Conservation (phyloP, 2,113 vertebrate species). For the Amblyornis subalaris region DNA sequence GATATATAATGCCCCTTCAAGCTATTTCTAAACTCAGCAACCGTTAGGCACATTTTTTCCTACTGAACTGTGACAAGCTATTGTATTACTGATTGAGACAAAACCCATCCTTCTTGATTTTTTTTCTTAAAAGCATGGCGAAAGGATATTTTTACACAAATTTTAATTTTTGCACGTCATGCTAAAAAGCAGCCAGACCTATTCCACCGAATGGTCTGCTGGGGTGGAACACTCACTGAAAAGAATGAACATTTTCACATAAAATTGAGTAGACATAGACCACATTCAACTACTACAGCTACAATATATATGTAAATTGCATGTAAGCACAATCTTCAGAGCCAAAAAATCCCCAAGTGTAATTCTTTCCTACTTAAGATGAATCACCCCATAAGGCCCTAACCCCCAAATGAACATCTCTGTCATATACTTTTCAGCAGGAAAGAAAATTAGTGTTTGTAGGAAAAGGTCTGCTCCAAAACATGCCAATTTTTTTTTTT, state of each 20-base stretch:
- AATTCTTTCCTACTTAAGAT: neutral
- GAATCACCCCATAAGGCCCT: fast-evolving
- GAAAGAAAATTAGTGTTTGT: neutral
- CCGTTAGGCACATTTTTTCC: neutral
- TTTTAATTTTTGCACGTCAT: neutral
- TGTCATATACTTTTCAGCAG: neutral
- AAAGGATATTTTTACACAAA: neutral
- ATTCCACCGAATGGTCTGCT: neutral
- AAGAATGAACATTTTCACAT: neutral
- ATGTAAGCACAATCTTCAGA: neutral
- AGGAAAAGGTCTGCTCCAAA: neutral
- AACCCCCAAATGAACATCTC: neutral
- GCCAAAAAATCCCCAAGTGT: neutral
- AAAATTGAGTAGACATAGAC: neutral
- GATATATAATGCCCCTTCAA: neutral
- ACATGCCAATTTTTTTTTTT: neutral
- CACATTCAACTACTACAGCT: neutral
- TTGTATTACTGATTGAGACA: neutral
- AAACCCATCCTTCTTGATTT: fast-evolving
- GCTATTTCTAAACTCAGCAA: neutral
- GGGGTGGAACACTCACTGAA: neutral
- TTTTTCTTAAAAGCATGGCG: neutral
- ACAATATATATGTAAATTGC: neutral
- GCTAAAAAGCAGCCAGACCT: neutral
- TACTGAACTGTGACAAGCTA: neutral